Evolutionary conservation across 1,140 invertebrate genomes (phyloP), one percentile per base, ranked within the genome.

Genomic region (Drosophila insularis): DNA sequence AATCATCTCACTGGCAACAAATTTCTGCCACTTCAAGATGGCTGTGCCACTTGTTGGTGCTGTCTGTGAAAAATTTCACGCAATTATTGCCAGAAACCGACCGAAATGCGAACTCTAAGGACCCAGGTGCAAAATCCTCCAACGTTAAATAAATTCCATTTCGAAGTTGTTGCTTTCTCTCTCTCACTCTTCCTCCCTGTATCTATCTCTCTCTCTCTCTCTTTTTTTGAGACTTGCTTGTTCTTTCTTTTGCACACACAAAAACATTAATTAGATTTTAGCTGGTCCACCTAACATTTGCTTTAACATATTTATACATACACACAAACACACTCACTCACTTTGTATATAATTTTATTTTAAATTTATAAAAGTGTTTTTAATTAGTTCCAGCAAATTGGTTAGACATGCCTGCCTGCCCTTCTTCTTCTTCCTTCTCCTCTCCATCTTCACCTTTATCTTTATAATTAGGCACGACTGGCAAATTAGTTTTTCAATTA

Each of bases 381-480:
- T 89, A 87, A 87, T 87, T 87, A 87, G 80, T 89, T 87, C 63
- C 70, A 69, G 56, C 77, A 80, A 85, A 84, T 85, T 85, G 68
- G 43, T 76, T 71, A 43, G 65, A 67, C 71, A 82, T 63, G 37
- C 4, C 77, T 56, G 50, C n/a, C 50, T 4, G 23, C 35, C 11
- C 11, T 13, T 1, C 35, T 64, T 5, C 37, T 35, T 3, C 11
- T 13, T 37, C 10, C 0, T 37, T 13, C 35, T 60, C 8, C 43
- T 19, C 21, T 21, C 7, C 1, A 13, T 21, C 43, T 50, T 19
- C 19, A 21, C 21, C 43, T 50, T 50, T 50, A 21, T 10, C 17
- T 17, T 46, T 46, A 50, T 50, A 50, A 68, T 68, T 67, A 65
- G 76, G 31, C 19, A 21, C 14, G 54, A 19, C 40, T 66, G 78